Conservation (phyloP, 2,113 vertebrate species). For the Terrapene triunguis region DNA sequence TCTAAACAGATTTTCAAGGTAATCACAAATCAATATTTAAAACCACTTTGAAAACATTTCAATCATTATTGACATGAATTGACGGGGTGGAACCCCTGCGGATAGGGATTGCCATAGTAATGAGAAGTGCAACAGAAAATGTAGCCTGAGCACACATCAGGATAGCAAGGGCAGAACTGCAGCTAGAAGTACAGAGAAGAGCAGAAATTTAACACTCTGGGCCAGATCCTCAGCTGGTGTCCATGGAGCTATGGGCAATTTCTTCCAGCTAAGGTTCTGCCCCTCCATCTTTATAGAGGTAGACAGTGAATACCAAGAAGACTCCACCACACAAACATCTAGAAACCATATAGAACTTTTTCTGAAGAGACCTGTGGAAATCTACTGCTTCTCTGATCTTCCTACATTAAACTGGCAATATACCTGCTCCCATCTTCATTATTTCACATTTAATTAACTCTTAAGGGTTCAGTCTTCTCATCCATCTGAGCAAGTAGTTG, state of each 20-base stretch:
- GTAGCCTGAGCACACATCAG: neutral
- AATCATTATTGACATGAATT: neutral
- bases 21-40: neutral
- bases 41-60: neutral
- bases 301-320: neutral
- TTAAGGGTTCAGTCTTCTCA: neutral
- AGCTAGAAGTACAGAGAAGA: neutral
- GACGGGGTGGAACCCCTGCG: neutral
- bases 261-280: neutral
- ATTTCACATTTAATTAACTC: neutral
- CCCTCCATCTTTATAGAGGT: neutral
- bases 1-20: neutral
- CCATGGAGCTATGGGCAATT: neutral
- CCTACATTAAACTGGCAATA: neutral
- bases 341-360: neutral
- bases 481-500: neutral
- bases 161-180: neutral
- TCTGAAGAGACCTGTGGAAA: neutral
- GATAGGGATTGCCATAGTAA: neutral
- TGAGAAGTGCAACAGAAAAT: neutral
- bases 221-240: neutral
- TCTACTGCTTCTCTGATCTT: neutral
- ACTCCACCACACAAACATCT: neutral
- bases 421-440: neutral
- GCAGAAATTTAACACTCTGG: neutral